Percentiles rank a stretch among this genome's conserved stretches.
These are phyloP conservation scores for Bujurquina vittata DNA, from an alignment of 2,113 vertebrate genomes.

Conservation along the genomic window DNA sequence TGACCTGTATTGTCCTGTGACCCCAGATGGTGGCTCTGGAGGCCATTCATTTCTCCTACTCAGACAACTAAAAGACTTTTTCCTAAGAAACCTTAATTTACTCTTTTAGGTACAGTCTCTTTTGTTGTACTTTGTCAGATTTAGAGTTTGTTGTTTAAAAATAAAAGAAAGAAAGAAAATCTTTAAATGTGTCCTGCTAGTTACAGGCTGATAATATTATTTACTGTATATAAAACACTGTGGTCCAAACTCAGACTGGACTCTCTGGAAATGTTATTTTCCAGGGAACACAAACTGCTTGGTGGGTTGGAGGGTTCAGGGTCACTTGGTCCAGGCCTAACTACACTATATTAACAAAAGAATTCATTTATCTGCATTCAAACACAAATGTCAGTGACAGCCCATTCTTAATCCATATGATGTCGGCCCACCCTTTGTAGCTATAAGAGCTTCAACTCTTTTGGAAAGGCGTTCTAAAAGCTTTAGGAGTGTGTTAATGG, in stretches of 20 bases:
- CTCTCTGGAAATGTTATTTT: neutral
- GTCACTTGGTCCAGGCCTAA: neutral
- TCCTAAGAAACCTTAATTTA: neutral
- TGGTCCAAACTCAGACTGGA: neutral
- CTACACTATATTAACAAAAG: neutral
- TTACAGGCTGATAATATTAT: too few relatives aligned
- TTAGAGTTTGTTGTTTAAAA: neutral
- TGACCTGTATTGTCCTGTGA: too few relatives aligned
- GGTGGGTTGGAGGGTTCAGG: neutral
- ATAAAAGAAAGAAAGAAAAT: too few relatives aligned
- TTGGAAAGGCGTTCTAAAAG: too few relatives aligned
- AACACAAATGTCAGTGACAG: too few relatives aligned
- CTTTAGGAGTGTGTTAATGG: too few relatives aligned
- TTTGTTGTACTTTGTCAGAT: neutral
- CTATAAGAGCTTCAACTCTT: too few relatives aligned
- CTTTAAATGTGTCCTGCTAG: neutral
- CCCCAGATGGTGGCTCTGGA: too few relatives aligned
- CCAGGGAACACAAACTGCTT: neutral
- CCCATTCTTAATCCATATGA: too few relatives aligned
- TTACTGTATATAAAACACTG: neutral
- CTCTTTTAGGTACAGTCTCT: neutral
- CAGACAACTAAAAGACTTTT: neutral
- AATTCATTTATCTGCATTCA: too few relatives aligned
- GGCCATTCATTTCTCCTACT: too few relatives aligned
- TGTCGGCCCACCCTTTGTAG: too few relatives aligned